Evolutionary conservation across 2,888 invertebrate species (phyloP), one percentile per base, ranked within the genome.

Genomic region (Parelbella ahira): DNA sequence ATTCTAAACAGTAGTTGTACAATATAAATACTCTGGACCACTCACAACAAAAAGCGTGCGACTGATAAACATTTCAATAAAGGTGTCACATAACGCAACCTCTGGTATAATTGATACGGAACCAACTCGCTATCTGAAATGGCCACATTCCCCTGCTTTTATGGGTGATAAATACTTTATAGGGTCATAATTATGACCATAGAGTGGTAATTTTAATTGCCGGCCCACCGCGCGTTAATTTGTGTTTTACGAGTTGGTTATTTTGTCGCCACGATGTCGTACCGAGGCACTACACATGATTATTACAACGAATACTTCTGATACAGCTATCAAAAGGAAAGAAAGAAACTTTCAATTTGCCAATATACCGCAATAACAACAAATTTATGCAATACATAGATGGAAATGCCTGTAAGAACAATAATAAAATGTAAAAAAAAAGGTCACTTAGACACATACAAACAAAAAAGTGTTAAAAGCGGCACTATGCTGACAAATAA

Each of bases 141-240:
- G 67, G 70, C 70, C 61, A 63, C 69, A 67, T 71, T 68, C 63
- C 62, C 60, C 54, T 54, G 56, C 54, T 65, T 69, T 78, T 66
- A 79, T 58, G 56, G 65, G 38, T 60, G 48, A 69, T 78, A 76
- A 78, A 74, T 52, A 49, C 60, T 70, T 77, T 68, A 73, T 56
- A 48, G 47, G 49, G 56, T 61, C 33, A 27, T 42, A 33, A 41
- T 67, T 68, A 75, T 77, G 74, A 77, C 77, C 74, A 70, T 71
- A 64, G 68, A 48, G 54, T 60, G 66, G 68, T 73, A 68, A 71
- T 68, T 74, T 77, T 79, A 79, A 79, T 76, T 71, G 73, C 61
- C n/a, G 54, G 72, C 72, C 82, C 76, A 78, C 82, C 81, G 70
- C 68, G 71, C 63, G 68, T 62, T 69, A 62, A 75, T 68, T 62